Percentiles rank a stretch among this genome's conserved stretches.
These are phyloP conservation scores for Diabrotica undecimpunctata DNA, from an alignment of 1,140 invertebrate species.

Conservation along the genomic window DNA sequence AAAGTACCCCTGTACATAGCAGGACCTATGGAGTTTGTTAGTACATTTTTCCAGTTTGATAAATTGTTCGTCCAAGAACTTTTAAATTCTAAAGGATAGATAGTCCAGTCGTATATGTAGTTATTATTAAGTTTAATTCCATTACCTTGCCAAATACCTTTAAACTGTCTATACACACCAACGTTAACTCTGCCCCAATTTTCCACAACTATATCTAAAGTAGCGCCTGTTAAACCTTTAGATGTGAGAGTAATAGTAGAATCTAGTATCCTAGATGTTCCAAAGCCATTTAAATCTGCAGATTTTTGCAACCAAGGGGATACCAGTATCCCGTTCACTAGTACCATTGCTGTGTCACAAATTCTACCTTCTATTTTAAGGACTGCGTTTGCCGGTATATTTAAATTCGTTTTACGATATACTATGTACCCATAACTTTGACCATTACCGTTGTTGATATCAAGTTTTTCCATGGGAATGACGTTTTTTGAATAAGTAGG, in stretches of 20 bases:
- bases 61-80: slow-evolving; percentile 42
- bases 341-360: slow-evolving; percentile 53
- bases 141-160: slow-evolving; percentile 27
- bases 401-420: slow-evolving; percentile 46
- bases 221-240: slow-evolving; percentile 32
- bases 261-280: slow-evolving; percentile 48
- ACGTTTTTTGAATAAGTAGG: slow-evolving; percentile 21
- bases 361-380: slow-evolving; percentile 50
- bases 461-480: slow-evolving; percentile 55
- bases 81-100: slow-evolving; percentile 55
- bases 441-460: slow-evolving; percentile 53
- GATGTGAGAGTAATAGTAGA: slow-evolving; percentile 30
- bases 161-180: slow-evolving; percentile 47
- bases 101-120: slow-evolving; percentile 46
- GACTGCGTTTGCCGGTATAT: slow-evolving; percentile 30
- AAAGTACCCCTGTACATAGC: slow-evolving; percentile 25
- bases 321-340: slow-evolving; percentile 47
- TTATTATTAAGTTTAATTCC: slow-evolving; percentile 18
- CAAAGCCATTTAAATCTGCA: slow-evolving; percentile 46
- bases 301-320: slow-evolving; percentile 40
- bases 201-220: slow-evolving; percentile 57
- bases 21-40: slow-evolving; percentile 17
- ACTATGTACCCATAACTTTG: slow-evolving; percentile 60
- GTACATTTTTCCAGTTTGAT: slow-evolving; percentile 23
- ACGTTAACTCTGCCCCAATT: slow-evolving; percentile 59